Conservation (phyloP, 2,797 vertebrate species). For the Cyprinella venusta region DNA sequence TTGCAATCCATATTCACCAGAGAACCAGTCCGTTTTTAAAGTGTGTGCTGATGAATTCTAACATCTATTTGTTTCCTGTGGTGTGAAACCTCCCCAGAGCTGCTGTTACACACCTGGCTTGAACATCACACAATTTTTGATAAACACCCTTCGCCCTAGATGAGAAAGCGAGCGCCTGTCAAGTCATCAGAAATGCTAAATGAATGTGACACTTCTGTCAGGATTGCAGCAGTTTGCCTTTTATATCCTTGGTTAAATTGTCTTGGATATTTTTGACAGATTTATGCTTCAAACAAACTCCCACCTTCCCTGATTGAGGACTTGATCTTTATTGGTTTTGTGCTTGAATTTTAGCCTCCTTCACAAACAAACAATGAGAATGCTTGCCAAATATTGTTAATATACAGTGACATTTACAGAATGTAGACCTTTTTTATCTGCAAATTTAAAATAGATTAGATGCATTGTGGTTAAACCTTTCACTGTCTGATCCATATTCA, state of each 20-base stretch:
- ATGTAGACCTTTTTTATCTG: not conserved
- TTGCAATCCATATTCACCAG: constrained; percentile 11
- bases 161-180: constrained; percentile 17
- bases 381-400: constrained; percentile 6
- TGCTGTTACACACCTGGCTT: constrained; percentile 20
- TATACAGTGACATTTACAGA: not conserved
- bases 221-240: not conserved
- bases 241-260: constrained; percentile 26
- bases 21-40: not conserved
- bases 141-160: not conserved
- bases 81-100: not conserved
- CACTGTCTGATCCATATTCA: not conserved
- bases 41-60: constrained; percentile 14
- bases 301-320: constrained; percentile 16
- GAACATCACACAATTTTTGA: constrained; percentile 21
- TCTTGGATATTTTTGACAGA: not conserved
- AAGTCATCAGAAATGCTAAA: constrained; percentile 19
- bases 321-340: not conserved
- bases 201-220: not conserved
- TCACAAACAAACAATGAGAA: not conserved
- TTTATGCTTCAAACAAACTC: constrained; percentile 31
- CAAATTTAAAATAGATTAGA: not conserved
- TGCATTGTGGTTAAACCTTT: not conserved
- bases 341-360: constrained; percentile 10
- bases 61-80: constrained; percentile 36